Evolutionary conservation across 2,888 invertebrate species (phyloP).

Genomic region (Nudaria mundana): DNA sequence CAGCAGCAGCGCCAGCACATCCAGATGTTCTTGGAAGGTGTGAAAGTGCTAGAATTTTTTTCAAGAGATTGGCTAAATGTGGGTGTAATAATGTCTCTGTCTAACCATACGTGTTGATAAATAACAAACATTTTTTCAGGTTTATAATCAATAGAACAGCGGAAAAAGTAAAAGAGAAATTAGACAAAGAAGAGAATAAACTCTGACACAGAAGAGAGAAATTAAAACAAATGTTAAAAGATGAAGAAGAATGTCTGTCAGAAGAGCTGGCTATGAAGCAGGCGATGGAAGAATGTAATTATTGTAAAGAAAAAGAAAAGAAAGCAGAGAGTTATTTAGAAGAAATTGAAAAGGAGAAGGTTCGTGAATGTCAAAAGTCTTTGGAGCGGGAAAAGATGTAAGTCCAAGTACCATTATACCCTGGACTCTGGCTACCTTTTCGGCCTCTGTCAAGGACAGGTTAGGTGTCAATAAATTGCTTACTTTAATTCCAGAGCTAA

Average conservation of each 20-base stretch:
- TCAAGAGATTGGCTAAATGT: too few species aligned
- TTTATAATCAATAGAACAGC: conserved; percentile 56
- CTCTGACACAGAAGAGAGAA: conserved; percentile 66
- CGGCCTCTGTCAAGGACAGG: too few species aligned
- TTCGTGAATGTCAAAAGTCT: conserved; percentile 61
- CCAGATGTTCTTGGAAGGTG: too few species aligned
- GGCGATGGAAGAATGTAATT: conserved; percentile 49
- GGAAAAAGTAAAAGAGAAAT: conserved; percentile 54
- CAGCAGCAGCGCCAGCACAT: too few species aligned
- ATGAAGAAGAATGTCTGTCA: conserved; percentile 50
- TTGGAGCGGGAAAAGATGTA: conserved; percentile 70
- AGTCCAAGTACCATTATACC: too few species aligned
- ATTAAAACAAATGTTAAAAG: conserved; percentile 47
- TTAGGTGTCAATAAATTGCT: neutral
- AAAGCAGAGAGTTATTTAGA: conserved; percentile 45
- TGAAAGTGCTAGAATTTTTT: too few species aligned
- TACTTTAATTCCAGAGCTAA: conserved; percentile 48
- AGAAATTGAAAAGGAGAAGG: conserved; percentile 57
- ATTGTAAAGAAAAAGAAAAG: conserved; percentile 52
- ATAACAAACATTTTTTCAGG: neutral
- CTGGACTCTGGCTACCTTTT: too few species aligned
- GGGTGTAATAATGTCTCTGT: too few species aligned
- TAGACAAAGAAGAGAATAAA: conserved; percentile 56
- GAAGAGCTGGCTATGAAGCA: conserved; percentile 50
- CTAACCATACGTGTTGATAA: too few species aligned